Conservation (phyloP, 1,140 invertebrate species). For the Polypedilum pembai region DNA sequence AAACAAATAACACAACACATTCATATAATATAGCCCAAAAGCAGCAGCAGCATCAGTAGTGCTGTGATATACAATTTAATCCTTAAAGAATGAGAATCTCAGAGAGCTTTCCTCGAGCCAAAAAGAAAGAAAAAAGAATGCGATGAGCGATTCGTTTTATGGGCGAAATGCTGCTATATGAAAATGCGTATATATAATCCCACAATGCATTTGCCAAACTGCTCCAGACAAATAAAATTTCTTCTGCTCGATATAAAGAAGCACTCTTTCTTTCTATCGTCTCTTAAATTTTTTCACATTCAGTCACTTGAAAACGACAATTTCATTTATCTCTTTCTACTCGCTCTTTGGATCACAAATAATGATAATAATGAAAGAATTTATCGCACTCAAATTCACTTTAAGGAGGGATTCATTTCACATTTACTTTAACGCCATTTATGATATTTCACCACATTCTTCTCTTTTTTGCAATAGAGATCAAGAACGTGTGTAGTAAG, state of each 20-base stretch:
- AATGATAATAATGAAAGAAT: conserved; percentile 26
- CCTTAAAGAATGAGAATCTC: background rate
- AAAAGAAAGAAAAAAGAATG: background rate
- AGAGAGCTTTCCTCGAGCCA: background rate
- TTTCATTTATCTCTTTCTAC: background rate
- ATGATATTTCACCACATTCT: background rate
- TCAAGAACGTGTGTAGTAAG: background rate
- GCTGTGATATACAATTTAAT: background rate
- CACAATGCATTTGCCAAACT: background rate
- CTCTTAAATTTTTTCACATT: background rate
- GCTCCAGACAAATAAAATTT: conserved; percentile 18
- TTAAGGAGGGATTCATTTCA: background rate
- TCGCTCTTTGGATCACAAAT: background rate
- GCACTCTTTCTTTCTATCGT: background rate
- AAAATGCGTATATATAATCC: conserved; percentile 5
- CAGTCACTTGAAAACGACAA: background rate
- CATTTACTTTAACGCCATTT: background rate
- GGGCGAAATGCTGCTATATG: background rate
- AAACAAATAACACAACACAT: background rate
- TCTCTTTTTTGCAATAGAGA: background rate
- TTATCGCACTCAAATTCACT: conserved; percentile 22
- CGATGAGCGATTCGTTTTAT: background rate
- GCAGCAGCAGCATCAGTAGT: background rate
- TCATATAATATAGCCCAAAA: no score
- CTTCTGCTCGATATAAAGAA: background rate